Percentiles rank a stretch among this genome's conserved stretches.
Conservation (phyloP, 2,113 vertebrate genomes). For the Fulmarus glacialis region DNA sequence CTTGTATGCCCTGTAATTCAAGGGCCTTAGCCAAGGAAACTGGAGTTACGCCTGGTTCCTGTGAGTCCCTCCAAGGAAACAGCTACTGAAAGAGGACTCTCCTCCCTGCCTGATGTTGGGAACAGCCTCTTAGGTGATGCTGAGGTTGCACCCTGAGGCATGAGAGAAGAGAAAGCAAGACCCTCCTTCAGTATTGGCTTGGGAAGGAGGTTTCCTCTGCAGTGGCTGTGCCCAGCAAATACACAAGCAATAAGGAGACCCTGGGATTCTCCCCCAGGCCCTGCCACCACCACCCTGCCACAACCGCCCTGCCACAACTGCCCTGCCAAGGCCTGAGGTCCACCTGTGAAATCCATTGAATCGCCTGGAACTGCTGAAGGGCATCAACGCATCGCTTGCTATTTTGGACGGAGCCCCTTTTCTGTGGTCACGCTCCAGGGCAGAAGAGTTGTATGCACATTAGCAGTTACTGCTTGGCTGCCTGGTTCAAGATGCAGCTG, state of each 20-base stretch:
- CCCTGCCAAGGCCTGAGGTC: neutral
- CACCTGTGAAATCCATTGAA: neutral
- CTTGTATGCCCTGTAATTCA: neutral
- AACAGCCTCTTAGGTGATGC: neutral
- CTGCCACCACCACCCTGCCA: rapidly evolving
- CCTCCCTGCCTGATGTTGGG: neutral
- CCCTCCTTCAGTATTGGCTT: neutral
- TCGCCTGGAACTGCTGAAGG: neutral
- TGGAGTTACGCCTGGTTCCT: neutral
- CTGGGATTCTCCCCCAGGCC: neutral
- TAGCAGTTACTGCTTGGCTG: neutral
- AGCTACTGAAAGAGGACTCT: neutral
- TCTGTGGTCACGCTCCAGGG: neutral
- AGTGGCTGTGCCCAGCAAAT: neutral
- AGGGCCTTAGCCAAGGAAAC: neutral
- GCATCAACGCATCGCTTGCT: neutral
- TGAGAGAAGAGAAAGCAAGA: neutral
- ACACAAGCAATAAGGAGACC: neutral
- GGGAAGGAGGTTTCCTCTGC: neutral
- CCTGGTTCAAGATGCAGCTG: neutral
- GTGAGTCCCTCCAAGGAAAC: neutral
- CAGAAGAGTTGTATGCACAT: neutral
- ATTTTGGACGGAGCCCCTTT: neutral
- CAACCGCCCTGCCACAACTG: neutral
- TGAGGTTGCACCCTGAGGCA: neutral